Conservation (phyloP, 2,888 invertebrate genomes). For the Ephialtes manifestator region DNA sequence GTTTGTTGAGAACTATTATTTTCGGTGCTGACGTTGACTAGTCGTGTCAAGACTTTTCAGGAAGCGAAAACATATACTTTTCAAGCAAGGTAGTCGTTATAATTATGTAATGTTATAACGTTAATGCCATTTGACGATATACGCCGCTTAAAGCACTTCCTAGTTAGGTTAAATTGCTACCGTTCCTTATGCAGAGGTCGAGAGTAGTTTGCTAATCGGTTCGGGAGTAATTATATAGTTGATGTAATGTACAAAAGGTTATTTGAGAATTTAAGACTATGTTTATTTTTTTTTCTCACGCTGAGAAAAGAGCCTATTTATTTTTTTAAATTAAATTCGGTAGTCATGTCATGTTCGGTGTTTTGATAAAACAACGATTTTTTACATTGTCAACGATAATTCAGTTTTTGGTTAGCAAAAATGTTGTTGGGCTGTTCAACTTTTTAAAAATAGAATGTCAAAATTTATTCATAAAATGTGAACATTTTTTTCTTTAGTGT, state of each 20-base stretch:
- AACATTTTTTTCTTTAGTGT: too few relatives aligned
- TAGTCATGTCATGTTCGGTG: too few relatives aligned
- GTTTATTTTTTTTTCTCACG: neutral
- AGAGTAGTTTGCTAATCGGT: neutral
- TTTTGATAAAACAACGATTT: too few relatives aligned
- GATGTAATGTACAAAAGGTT: neutral
- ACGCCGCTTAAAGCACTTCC: neutral
- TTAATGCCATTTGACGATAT: neutral
- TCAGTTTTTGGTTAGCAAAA: too few relatives aligned
- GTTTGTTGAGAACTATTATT: conserved; percentile 26
- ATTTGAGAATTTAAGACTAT: neutral
- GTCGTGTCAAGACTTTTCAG: neutral
- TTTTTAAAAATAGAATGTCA: too few relatives aligned
- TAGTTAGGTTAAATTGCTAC: neutral
- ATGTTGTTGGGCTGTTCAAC: too few relatives aligned
- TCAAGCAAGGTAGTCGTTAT: neutral
- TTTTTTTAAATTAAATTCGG: too few relatives aligned
- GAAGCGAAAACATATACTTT: neutral
- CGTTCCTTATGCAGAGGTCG: neutral
- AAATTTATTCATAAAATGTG: too few relatives aligned
- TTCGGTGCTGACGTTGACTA: neutral
- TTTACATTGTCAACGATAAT: too few relatives aligned
- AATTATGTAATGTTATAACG: conserved; percentile 10
- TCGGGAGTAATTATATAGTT: neutral
- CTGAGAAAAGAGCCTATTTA: too few relatives aligned